Conservation (phyloP, 1,140 invertebrate genomes). For the Cepaea nemoralis region DNA sequence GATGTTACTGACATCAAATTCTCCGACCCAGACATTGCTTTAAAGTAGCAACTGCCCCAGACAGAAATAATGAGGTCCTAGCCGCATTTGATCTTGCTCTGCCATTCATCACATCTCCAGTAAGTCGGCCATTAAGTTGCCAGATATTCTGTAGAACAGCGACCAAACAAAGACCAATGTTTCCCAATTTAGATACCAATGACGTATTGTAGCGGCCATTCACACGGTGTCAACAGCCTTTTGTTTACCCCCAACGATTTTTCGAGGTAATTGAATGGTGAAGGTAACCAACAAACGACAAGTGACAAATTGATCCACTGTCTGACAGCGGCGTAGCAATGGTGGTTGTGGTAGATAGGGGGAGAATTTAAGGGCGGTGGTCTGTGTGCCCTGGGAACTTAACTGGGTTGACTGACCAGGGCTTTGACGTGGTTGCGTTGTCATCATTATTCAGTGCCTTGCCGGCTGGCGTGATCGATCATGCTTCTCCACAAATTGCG, state of each 20-base stretch:
- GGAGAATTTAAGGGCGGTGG: no score
- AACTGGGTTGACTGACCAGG: no score
- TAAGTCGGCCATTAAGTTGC: background rate
- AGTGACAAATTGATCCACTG: background rate
- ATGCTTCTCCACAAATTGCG: no score
- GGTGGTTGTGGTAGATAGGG: no score
- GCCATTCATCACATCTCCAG: background rate
- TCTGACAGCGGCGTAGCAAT: background rate
- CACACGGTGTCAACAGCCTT: background rate
- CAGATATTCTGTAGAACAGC: background rate
- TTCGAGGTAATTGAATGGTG: background rate
- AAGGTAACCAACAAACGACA: background rate
- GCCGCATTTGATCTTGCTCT: background rate
- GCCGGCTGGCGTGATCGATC: no score
- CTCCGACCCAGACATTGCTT: no score
- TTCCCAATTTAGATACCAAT: conserved; percentile 2
- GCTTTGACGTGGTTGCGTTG: no score
- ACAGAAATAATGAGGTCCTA: no score
- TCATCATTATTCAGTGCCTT: no score
- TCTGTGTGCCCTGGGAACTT: no score
- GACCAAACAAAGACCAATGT: background rate
- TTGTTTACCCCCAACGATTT: background rate
- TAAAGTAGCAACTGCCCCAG: no score
- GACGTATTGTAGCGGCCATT: background rate
- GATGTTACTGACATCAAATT: no score